Base-by-base conservation (phyloP, 2,113 vertebrate genomes). In the Genyomyrus donnyi region DNA sequence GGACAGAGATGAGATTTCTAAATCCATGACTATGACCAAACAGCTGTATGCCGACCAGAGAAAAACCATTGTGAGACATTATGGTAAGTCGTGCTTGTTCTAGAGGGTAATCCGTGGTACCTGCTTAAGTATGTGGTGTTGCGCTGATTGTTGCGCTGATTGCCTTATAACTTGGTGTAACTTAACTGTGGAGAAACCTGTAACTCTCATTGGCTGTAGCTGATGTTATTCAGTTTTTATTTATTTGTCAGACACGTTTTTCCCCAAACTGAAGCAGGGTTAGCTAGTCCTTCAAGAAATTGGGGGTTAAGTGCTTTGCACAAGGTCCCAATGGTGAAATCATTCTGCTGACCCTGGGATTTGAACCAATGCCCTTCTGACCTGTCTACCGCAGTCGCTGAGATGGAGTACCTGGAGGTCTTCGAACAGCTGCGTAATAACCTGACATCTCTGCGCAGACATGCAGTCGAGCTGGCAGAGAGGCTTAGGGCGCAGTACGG, bases 21-120 rank as follows among this genome's bases (percentile, higher is more conserved):
- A 85, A 50, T 87, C 93, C 42, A 92, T 94, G 94, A 46, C 8
- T 0, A 39, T 48, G 5, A 92, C 90, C 88, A 92, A 92, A 1
- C 42, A 88, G 19, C 46, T 95, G 88, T 95, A 96, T 91, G 49
- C 88, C 35, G 3, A 46, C 1, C 92, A 93, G 88, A 92, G 93
- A 0, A 92, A 90, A 88, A 49, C 49, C 85, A 74, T 96, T 0
- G 70, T 95, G 90, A 87, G 52, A 91, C 92, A 90, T 85, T 88
- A 95, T 90, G 80, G 96, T 96, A 87, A 91, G 91, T 89, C 91
- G 45, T 13, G 42, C n/a, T 6, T 8, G 11, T 48, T 19, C 17
- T 39, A 88, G 7, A 48, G 1, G 46, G 15, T 39, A 5, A 13
- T 24, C 11, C 2, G 13, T 21, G 56, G 48, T 48, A 7, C 35